Base-by-base conservation (phyloP, 2,888 invertebrate genomes). In the Calliphora vomitoria region DNA sequence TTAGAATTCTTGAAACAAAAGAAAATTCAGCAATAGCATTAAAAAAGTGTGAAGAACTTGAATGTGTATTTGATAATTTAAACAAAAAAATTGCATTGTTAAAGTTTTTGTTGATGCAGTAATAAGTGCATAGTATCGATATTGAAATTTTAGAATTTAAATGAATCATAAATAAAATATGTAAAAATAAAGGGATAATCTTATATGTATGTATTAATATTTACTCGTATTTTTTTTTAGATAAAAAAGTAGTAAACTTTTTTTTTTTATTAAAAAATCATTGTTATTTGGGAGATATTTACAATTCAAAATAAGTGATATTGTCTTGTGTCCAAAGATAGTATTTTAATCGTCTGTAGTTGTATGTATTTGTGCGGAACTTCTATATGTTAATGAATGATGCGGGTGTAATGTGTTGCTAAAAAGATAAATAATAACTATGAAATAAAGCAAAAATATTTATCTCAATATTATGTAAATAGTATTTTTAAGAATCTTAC, bases 1-100 rank as follows among this genome's bases (percentile, higher is more conserved):
- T 38, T 53, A 31, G 44, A 81, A 62, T 18, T 18, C 8, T 47
- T 20, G 4, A 53, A 62, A 68, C 47, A 82, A 76, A 69, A 41
- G 13, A 38, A 50, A 44, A 11, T 62, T 60, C 1, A 20, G 44
- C 53, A n/a, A 74, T n/a, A 18, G 44, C 1, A n/a, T 35, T 6
- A 60, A 44, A 25, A 75, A 75, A n/a, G 15, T 0, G 0, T 25
- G 25, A 25, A 25, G 25, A 25, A 25, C 2, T 25, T 25, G 25
- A 1, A 25, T 31, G 10, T 44, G 44, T 62, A 58, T 50, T 15
- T 3, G 13, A 62, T 62, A 62, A 62, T 62, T 25, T 10, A 47
- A 62, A 50, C 0, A 44, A 44, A 44, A 44, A 44, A 44, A 13
- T 44, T 11, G 44, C 44, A 44, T 44, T 44, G 44, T 44, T 13